Evolutionary conservation across 2,113 vertebrate genomes (phyloP).

Genomic region (Pangasianodon gigas): DNA sequence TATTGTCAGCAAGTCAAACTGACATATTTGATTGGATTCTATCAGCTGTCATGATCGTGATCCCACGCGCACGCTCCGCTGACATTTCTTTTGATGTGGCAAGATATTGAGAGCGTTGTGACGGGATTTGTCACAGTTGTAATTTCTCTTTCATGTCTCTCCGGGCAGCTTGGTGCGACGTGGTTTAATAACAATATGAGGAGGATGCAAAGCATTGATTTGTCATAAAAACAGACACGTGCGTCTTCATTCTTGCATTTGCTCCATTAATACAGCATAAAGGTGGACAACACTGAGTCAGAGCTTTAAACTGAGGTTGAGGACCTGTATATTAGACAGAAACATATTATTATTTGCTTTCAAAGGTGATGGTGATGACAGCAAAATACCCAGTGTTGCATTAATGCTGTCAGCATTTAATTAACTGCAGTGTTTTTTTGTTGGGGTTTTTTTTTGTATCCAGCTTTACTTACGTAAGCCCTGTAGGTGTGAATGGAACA

Average conservation of each 20-base stretch:
- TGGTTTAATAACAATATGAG: conserved; percentile 37
- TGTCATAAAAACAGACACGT: conserved; percentile 23
- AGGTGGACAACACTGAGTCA: conserved; percentile 14
- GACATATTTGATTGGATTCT: conserved; percentile 42
- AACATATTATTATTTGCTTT: conserved; percentile 14
- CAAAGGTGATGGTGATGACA: background rate
- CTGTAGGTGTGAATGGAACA: background rate
- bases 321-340: conserved; percentile 9
- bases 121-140: conserved; percentile 49
- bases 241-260: conserved; percentile 14
- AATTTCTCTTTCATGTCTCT: conserved; percentile 53
- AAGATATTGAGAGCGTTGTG: conserved; percentile 38
- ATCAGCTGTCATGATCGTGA: conserved; percentile 20
- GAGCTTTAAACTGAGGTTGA: conserved; percentile 14
- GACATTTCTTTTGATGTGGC: conserved; percentile 52
- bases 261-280: background rate
- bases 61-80: conserved; percentile 12
- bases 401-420: background rate
- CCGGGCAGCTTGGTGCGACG: conserved; percentile 20
- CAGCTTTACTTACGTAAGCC: background rate
- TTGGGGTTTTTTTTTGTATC: background rate
- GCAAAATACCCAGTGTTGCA: background rate
- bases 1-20: conserved; percentile 36
- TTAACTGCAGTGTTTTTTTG: background rate
- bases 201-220: conserved; percentile 38